Evolutionary conservation across 2,888 invertebrate genomes (phyloP).

Genomic region (Geotrupes spiniger): DNA sequence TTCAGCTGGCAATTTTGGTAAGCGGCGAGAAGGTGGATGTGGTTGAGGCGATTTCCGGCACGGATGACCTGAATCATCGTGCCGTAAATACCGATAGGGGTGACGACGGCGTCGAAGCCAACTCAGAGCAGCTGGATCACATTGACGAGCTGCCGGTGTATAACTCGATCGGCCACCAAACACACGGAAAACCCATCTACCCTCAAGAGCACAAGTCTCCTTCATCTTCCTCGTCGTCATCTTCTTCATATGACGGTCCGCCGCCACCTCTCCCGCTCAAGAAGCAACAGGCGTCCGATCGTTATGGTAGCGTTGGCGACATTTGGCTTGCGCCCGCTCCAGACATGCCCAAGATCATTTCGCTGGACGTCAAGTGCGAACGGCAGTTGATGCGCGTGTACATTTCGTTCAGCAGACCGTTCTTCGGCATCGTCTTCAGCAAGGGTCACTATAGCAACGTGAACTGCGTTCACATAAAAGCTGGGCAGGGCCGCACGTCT

Average conservation of each 20-base stretch:
- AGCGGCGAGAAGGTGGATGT: conserved; percentile 61
- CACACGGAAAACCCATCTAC: conserved; percentile 51
- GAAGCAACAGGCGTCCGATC: conserved; percentile 47
- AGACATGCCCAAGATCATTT: conserved; percentile 91
- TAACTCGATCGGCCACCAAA: conserved; percentile 45
- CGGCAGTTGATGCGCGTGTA: conserved; percentile 92
- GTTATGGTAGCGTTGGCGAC: conserved; percentile 53
- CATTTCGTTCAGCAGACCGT: conserved; percentile 90
- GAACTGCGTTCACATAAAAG: conserved; percentile 87
- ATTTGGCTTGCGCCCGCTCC: conserved; percentile 83
- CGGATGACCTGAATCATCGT: conserved; percentile 56
- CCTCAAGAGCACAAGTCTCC: conserved; percentile 45
- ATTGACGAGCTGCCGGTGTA: conserved; percentile 49
- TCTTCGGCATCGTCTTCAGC: conserved; percentile 93
- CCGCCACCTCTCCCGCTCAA: conserved; percentile 56
- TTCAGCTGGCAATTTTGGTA: conserved; percentile 8
- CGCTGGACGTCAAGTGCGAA: conserved; percentile 90
- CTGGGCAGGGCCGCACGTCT: conserved; percentile 79
- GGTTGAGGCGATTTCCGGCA: conserved; percentile 59
- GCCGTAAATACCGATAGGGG: conserved; percentile 53
- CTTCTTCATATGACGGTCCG: conserved; percentile 73
- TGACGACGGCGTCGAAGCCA: conserved; percentile 53
- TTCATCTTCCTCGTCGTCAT: no score
- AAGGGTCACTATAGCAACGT: conserved; percentile 92
- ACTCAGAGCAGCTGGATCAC: conserved; percentile 68